Evolutionary conservation across 1,140 invertebrate species (phyloP), one percentile per base, ranked within the genome.

Genomic region (Drosophila sp.): DNA sequence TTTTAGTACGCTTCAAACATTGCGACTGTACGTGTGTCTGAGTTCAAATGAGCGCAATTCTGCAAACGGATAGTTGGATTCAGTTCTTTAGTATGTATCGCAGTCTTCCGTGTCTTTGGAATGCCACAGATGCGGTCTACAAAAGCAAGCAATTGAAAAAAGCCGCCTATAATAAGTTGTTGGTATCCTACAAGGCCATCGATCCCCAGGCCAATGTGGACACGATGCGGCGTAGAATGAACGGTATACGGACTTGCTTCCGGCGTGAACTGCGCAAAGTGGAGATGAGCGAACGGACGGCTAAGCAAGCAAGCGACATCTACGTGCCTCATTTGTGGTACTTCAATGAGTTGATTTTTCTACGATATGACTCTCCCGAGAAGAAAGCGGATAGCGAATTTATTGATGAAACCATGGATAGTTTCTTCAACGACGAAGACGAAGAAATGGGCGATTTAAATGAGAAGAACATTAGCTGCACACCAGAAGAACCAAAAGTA

Each of bases 291-390:
- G 51, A 72, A 16, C 5, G 18, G 16, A 4, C 6, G 0, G 38
- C 41, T 1, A 13, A 25, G 9, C 11, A 4, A 0, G 29, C 16
- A n/a, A 13, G 29, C 1, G 45, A 75, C 0, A 9, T 75, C 1
- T 65, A 72, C 14, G 59, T 65, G 34, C 72, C 72, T 0, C 43
- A 63, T 2, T 34, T 75, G 51, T 75, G 72, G 72, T 75, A 75
- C n/a, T 75, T 41, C 59, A 45, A 45, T 4, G 36, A 72, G 2
- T 8, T 76, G 14, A 29, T 7, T 32, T 72, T 76, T 18, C 34
- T 72, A 25, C 54, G 59, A 25, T 5, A 32, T 11, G 27, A 58
- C 2, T 6, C 27, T 32, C 11, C 0, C 4, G n/a, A 25, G 13
- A 36, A 36, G 5, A 13, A n/a, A 4, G 36, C n/a, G 4, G 0